A percentile compares a stretch with the other conserved stretches of the same genome.
Conservation (phyloP, 2,797 vertebrate genomes). For the Threskiornis aethiopicus region DNA sequence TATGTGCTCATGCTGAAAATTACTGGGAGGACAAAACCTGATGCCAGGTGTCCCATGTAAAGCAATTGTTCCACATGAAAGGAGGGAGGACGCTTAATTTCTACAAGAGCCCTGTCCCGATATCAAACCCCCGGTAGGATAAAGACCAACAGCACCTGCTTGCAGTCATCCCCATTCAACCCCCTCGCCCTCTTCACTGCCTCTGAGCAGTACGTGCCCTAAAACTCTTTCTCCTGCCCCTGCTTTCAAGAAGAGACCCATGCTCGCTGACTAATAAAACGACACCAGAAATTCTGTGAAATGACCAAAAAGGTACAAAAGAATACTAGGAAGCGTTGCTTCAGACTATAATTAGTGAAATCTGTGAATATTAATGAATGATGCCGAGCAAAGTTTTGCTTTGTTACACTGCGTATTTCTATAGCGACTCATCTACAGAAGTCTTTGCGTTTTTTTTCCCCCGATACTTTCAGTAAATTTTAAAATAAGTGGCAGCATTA, state of each 20-base stretch:
- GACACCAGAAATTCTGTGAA: background rate
- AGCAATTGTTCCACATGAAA: background rate
- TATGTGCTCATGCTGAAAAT: background rate
- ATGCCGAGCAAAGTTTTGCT: background rate
- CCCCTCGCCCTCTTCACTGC: background rate
- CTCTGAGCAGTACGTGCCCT: background rate
- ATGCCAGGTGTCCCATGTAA: background rate
- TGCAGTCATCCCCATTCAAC: background rate
- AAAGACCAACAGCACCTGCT: background rate
- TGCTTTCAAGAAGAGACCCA: background rate
- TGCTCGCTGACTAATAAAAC: background rate
- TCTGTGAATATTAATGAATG: background rate
- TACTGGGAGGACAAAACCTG: background rate
- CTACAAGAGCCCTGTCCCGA: rapidly evolving
- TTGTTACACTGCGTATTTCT: background rate
- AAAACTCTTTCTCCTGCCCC: background rate
- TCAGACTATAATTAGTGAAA: background rate
- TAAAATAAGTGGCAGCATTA: conserved; percentile 7
- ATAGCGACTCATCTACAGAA: background rate
- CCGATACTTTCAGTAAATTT: conserved; percentile 22
- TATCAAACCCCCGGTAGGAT: background rate
- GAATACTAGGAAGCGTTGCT: background rate
- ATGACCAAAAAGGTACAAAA: background rate
- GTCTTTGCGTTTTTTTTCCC: rapidly evolving
- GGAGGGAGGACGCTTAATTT: background rate